Evolutionary conservation across 2,888 invertebrate genomes (phyloP).

Genomic region (Deilephila elpenor): DNA sequence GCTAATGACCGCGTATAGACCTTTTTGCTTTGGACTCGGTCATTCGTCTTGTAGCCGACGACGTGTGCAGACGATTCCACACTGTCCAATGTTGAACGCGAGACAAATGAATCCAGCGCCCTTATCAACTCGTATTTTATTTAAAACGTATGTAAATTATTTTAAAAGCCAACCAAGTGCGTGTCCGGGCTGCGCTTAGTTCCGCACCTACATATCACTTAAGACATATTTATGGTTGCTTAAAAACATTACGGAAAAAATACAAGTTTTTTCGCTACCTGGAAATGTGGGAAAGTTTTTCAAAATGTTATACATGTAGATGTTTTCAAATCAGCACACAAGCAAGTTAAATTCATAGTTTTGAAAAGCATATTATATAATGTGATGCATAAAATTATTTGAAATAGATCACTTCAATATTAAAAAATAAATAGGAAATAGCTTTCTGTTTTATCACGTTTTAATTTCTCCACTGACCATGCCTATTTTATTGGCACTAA

Average conservation of each 20-base stretch:
- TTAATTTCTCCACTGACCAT: too few relatives aligned
- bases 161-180: neutral
- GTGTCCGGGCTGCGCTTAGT: neutral
- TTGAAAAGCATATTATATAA: too few relatives aligned
- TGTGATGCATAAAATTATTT: too few relatives aligned
- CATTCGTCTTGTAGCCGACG: slow-evolving; percentile 76
- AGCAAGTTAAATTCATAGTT: too few relatives aligned
- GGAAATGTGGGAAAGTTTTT: neutral
- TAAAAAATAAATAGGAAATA: too few relatives aligned
- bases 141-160: neutral
- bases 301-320: too few relatives aligned
- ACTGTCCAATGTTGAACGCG: slow-evolving; percentile 51
- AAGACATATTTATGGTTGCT: neutral
- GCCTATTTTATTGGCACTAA: neutral
- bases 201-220: neutral
- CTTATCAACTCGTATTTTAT: slow-evolving; percentile 4
- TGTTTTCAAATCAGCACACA: too few relatives aligned
- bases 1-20: slow-evolving; percentile 75
- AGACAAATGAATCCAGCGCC: slow-evolving; percentile 54
- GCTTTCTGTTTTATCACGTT: too few relatives aligned
- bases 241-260: neutral
- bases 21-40: slow-evolving; percentile 74
- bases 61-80: slow-evolving; percentile 68
- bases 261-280: neutral
- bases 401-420: too few relatives aligned